Evolutionary conservation across 2,888 invertebrate genomes (phyloP), one percentile per base, ranked within the genome.

Genomic region (Lampropteryx suffumata): DNA sequence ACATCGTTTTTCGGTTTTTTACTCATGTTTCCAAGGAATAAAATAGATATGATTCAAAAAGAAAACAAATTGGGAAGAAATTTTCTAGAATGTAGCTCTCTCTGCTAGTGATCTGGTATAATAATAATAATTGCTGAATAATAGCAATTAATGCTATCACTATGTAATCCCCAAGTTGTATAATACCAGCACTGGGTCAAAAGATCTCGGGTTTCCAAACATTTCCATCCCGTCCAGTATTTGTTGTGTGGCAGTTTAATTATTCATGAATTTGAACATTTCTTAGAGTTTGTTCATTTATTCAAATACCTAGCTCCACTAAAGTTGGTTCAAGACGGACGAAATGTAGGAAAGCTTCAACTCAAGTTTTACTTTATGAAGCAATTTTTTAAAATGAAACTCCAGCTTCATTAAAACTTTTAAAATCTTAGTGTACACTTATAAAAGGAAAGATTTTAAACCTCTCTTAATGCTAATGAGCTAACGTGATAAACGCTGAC

Each of bases 361-460:
- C 13, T 28, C 10, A 30, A 48, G 11, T 36, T 43, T 50, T n/a
- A 1, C 41, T 29, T 39, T 39, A 21, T 14, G 21, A 14, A 44
- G 34, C 26, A 36, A 30, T 17, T 33, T 54, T 52, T 51, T 47
- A 51, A 52, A 30, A 47, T 44, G 11, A 49, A 27, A 30, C 36
- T 28, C 21, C 35, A 33, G 42, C 46, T 14, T 56, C 49, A 56
- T 56, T 59, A 56, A 51, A 56, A 56, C 46, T 59, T 51, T 44
- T 21, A 43, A 28, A 27, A 27, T 49, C 35, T 37, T 45, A 30
- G 30, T 42, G 24, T 30, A 17, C 24, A 41, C 36, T 42, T 10
- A 2, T n/a, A 26, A 29, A 45, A 17, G 34, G 36, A 6, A 13
- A 17, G 12, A 17, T 34, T 45, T 35, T 26, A 17, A 35, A 40